Evolutionary conservation across 2,113 vertebrate species (phyloP), one percentile per base, ranked within the genome.

Genomic region (Formicarius rufipectus): DNA sequence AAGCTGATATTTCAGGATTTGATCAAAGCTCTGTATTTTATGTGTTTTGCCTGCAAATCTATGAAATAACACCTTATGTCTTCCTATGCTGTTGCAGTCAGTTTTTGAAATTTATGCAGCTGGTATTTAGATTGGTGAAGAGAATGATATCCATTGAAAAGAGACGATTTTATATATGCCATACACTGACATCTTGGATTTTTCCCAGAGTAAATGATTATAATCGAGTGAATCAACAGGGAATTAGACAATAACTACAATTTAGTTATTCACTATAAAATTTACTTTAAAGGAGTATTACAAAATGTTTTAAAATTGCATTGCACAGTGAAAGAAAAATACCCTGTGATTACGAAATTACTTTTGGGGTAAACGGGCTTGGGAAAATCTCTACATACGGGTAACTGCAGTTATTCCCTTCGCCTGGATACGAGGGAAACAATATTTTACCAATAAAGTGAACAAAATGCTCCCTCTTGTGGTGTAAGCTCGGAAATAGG

Each of bases 391-490:
- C 31, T 31, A 47, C 37, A 73, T 73, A 72, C 17, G 33, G 82
- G 84, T 47, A 89, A 69, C 23, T 2, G 21, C 5, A 1, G 28
- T 72, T 28, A 5, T 5, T 12, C 25, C 7, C 49, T 14, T 23
- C 5, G 3, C 42, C 47, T 11, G 7, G 2, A 1, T 2, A 4
- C 0, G 6, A 50, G 12, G 28, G 8, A 45, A 50, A 14, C 0
- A 1, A 7, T 23, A 33, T 14, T 62, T 19, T 30, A 27, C 10
- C 47, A 4, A 9, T 24, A 89, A 60, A 42, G 37, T 89, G 95
- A 80, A 12, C 89, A 14, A 37, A 72, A 50, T 2, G 50, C 95
- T 84, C 95, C 97, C 95, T 77, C 97, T 84, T 10, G 96, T 87
- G 97, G 91, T 47, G 8, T 3, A 2, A 30, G 20, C 4, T 8